Evolutionary conservation across 2,113 vertebrate species (phyloP).

Genomic region (Eleginops maclovinus): DNA sequence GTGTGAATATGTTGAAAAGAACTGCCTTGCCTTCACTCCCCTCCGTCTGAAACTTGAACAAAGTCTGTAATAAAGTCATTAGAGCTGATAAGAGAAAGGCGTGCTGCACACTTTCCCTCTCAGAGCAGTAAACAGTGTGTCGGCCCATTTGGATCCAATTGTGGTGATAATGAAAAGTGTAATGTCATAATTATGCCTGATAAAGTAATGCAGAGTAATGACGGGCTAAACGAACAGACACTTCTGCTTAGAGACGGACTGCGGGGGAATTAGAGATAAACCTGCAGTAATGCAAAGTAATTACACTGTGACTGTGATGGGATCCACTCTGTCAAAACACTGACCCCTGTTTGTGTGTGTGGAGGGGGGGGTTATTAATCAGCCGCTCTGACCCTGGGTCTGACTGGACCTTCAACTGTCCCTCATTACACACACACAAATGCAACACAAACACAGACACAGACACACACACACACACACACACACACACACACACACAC

Average conservation of each 20-base stretch:
- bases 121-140: constrained; percentile 38
- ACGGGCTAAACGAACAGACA: constrained; percentile 65
- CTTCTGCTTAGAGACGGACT: constrained; percentile 59
- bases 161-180: constrained; percentile 67
- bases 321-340: constrained; percentile 71
- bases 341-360: constrained; percentile 56
- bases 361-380: constrained; percentile 51
- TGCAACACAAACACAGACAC: constrained; percentile 21
- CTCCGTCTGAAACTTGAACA: constrained; percentile 1
- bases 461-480: constrained; percentile 31
- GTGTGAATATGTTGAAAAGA: background rate
- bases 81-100: constrained; percentile 55
- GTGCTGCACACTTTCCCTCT: background rate
- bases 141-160: constrained; percentile 47
- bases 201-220: constrained; percentile 64
- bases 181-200: constrained; percentile 66
- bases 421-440: constrained; percentile 45
- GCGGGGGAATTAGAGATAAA: constrained; percentile 72
- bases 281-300: constrained; percentile 75
- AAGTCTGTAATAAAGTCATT: constrained; percentile 46
- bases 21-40: background rate
- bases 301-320: constrained; percentile 73
- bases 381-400: constrained; percentile 58
- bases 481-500: constrained; percentile 42
- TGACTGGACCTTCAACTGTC: constrained; percentile 69